Conservation (phyloP, 2,888 invertebrate genomes). For the Parnassius mnemosyne region DNA sequence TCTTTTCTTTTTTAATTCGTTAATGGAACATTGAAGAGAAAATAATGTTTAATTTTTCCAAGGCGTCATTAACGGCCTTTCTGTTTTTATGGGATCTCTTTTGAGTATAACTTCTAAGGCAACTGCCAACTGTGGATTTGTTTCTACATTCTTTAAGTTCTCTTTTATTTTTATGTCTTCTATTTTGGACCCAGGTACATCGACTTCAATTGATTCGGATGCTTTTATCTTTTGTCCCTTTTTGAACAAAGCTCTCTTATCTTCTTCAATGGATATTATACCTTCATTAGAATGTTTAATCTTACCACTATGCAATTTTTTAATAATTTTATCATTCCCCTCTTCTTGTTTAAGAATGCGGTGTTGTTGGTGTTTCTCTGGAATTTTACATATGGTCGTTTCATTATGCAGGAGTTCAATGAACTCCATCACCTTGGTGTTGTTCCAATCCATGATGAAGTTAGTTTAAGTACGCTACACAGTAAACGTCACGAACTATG, state of each 20-base stretch:
- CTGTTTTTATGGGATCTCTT: too few species aligned
- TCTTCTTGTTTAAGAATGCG: slow-evolving; percentile 61
- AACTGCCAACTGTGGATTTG: slow-evolving; percentile 68
- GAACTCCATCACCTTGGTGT: too few species aligned
- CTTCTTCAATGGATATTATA: slow-evolving; percentile 72
- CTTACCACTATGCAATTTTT: slow-evolving; percentile 63
- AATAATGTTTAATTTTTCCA: too few species aligned
- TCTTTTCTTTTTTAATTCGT: too few species aligned
- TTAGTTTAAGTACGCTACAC: too few species aligned
- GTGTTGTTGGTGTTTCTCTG: slow-evolving; percentile 72
- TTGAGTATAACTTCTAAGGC: slow-evolving; percentile 51
- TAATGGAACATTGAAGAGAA: too few species aligned
- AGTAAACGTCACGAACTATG: too few species aligned
- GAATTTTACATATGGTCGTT: slow-evolving; percentile 62
- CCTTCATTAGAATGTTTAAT: slow-evolving; percentile 65
- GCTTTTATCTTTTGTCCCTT: slow-evolving; percentile 64
- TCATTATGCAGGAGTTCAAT: too few species aligned
- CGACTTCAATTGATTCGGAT: slow-evolving; percentile 70
- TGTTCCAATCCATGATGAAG: too few species aligned
- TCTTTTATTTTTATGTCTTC: slow-evolving; percentile 75
- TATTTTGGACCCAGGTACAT: slow-evolving; percentile 70
- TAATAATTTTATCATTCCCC: slow-evolving; percentile 68
- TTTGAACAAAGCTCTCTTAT: slow-evolving; percentile 59
- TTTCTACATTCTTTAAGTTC: slow-evolving; percentile 69
- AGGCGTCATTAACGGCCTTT: too few species aligned